Conservation (phyloP, 2,113 vertebrate genomes). For the Cricetomys ansorgei region DNA sequence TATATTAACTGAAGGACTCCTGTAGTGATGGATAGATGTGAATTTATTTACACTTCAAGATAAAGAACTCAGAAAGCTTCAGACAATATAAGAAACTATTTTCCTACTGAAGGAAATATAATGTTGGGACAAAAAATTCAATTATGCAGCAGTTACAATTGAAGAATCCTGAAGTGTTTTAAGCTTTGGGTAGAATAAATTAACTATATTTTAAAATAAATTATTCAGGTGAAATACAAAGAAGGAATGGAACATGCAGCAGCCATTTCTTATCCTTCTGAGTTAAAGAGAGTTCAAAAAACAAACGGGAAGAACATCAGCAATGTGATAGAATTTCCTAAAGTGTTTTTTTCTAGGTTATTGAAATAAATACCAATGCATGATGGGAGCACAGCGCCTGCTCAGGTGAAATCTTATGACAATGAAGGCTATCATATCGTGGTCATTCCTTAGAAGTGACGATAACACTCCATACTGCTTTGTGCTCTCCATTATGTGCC, state of each 20-base stretch:
- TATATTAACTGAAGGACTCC: conserved; percentile 38
- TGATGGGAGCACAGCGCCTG: too few species aligned
- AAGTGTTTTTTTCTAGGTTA: conserved; percentile 17
- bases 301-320: conserved; percentile 87
- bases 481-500: not conserved
- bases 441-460: not conserved
- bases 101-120: conserved; percentile 15
- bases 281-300: conserved; percentile 86
- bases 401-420: not conserved
- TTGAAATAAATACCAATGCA: not conserved
- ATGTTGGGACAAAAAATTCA: not conserved
- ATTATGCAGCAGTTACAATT: not conserved
- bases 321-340: conserved; percentile 76
- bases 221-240: conserved; percentile 87
- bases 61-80: conserved; percentile 37
- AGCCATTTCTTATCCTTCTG: conserved; percentile 83
- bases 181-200: conserved; percentile 7
- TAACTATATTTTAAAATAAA: conserved; percentile 60
- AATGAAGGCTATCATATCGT: not conserved
- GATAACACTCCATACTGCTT: not conserved
- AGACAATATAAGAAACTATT: not conserved
- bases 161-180: conserved; percentile 22
- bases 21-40: not conserved
- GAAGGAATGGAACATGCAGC: conserved; percentile 82
- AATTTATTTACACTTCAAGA: conserved; percentile 16